Conservation (phyloP, 2,113 vertebrate genomes). For the Merops nubicus region DNA sequence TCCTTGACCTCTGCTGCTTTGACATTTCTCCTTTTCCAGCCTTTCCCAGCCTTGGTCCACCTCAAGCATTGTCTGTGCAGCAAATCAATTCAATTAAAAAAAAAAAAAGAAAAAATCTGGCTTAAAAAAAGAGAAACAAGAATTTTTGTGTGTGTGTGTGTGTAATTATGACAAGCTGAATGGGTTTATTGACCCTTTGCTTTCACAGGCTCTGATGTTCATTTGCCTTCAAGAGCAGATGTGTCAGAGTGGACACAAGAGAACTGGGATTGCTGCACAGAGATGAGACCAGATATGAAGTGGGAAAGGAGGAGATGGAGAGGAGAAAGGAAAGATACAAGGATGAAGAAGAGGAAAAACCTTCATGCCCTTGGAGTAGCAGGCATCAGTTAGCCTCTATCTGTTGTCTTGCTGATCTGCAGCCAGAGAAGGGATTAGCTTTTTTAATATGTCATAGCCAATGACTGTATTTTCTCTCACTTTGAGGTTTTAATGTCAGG, state of each 20-base stretch:
- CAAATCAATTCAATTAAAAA: neutral
- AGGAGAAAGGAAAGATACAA: neutral
- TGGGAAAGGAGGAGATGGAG: neutral
- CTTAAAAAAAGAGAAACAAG: neutral
- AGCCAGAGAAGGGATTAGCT: neutral
- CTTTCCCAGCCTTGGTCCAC: neutral
- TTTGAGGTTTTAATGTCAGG: neutral
- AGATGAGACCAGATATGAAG: neutral
- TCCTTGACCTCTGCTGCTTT: neutral
- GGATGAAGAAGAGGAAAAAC: neutral
- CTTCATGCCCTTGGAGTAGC: accelerated
- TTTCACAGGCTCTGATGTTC: neutral
- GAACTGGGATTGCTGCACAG: neutral
- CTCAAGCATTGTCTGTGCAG: neutral
- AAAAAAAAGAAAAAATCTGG: neutral
- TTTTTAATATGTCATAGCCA: neutral
- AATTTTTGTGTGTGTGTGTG: too few species aligned
- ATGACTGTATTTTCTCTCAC: neutral
- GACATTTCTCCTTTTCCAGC: neutral
- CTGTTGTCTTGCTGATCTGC: neutral
- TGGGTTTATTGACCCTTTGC: neutral
- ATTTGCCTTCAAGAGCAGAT: neutral
- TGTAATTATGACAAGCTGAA: neutral
- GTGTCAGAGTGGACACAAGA: neutral
- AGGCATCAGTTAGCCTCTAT: neutral